These are phyloP conservation scores for Nyctibius bracteatus DNA, from an alignment of 2,113 vertebrate genomes.

Conservation along the genomic window DNA sequence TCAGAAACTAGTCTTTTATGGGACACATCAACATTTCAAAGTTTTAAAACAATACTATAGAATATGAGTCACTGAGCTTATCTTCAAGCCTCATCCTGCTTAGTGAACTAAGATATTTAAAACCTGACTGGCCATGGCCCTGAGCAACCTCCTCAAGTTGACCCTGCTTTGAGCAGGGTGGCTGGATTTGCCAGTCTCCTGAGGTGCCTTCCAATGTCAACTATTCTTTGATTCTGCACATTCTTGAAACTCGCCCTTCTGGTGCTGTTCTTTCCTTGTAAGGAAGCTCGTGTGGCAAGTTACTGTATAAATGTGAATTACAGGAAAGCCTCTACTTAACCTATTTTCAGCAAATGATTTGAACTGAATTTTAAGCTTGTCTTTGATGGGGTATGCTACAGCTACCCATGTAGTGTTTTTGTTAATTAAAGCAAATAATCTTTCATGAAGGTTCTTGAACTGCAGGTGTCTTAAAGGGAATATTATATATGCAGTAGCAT, in stretches of 20 bases:
- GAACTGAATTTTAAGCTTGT: background rate
- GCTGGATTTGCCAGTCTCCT: background rate
- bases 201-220: background rate
- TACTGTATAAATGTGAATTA: background rate
- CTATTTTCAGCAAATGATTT: background rate
- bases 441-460: background rate
- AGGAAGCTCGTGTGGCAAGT: background rate
- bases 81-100: background rate
- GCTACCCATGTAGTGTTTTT: background rate
- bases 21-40: background rate
- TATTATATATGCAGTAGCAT: background rate
- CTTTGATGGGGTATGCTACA: background rate
- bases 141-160: background rate
- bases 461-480: background rate
- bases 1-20: background rate
- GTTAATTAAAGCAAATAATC: slow-evolving; percentile 10
- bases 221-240: background rate
- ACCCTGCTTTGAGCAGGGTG: background rate
- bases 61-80: background rate
- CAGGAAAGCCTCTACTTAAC: background rate
- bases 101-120: background rate
- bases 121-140: background rate
- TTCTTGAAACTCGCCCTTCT: background rate
- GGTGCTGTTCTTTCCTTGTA: background rate
- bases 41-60: background rate